Evolutionary conservation across 2,888 invertebrate species (phyloP).

Genomic region (Temnothorax ravouxi): DNA sequence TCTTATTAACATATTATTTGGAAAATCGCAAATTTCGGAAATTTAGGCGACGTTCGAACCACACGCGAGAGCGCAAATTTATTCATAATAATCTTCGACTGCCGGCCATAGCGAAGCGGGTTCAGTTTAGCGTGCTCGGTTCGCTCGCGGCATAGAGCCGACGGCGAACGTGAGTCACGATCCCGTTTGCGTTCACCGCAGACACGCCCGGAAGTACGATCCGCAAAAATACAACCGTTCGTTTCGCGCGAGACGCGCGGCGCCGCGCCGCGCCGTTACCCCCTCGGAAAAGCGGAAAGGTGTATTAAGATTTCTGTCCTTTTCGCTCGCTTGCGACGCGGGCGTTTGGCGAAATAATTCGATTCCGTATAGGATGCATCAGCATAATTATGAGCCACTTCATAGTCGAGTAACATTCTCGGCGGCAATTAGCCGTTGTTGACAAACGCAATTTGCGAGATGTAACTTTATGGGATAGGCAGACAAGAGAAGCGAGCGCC

Average conservation of each 20-base stretch:
- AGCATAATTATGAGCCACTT: conserved; percentile 83
- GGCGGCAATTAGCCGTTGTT: conserved; percentile 85
- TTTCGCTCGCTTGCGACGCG: conserved; percentile 28
- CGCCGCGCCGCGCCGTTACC: background rate
- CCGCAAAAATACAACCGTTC: conserved; percentile 44
- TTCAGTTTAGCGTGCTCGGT: conserved; percentile 17
- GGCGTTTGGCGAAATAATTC: conserved; percentile 77
- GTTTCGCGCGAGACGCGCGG: conserved; percentile 24
- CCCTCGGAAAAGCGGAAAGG: background rate
- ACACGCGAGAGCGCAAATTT: conserved; percentile 32
- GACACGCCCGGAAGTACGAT: conserved; percentile 34
- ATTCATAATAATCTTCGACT: conserved; percentile 48
- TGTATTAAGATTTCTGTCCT: background rate
- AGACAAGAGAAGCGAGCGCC: conserved; percentile 62
- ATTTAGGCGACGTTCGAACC: conserved; percentile 11
- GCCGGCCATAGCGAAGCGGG: background rate
- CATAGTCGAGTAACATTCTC: conserved; percentile 83
- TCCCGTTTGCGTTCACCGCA: conserved; percentile 50
- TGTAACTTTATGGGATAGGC: conserved; percentile 80
- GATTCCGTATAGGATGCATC: conserved; percentile 79
- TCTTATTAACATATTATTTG: conserved; percentile 50
- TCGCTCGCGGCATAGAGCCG: conserved; percentile 11
- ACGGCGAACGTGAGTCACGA: conserved; percentile 47
- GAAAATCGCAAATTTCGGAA: conserved; percentile 39
- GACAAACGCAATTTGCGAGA: conserved; percentile 85